These are phyloP conservation scores for Gulo gulo DNA, from an alignment of 2,113 vertebrate genomes.

Conservation along the genomic window DNA sequence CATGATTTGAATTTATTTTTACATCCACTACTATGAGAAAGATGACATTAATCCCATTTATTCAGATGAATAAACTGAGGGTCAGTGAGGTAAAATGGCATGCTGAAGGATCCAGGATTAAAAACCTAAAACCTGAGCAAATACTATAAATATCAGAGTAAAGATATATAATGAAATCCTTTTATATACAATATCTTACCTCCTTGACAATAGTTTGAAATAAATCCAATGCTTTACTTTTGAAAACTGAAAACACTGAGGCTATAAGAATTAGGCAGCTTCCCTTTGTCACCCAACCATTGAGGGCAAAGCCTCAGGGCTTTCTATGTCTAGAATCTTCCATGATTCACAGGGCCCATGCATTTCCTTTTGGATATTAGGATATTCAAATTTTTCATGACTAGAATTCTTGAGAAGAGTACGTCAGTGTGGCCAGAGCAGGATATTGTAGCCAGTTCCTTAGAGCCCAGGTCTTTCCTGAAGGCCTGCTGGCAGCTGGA, in stretches of 20 bases:
- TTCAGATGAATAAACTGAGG: neutral
- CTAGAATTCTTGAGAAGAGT: neutral
- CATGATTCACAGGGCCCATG: fast-evolving
- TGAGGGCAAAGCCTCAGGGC: neutral
- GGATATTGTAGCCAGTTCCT: neutral
- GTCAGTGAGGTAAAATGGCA: neutral
- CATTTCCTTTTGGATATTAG: neutral
- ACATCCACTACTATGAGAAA: neutral
- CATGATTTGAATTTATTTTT: neutral
- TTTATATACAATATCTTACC: neutral
- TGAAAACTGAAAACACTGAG: neutral
- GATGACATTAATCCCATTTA: neutral
- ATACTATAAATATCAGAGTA: too few species aligned
- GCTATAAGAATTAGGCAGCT: neutral
- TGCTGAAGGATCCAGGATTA: neutral
- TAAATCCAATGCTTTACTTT: neutral
- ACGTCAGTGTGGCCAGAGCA: neutral
- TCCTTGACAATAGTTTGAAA: neutral
- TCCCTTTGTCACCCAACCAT: neutral
- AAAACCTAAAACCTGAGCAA: neutral
- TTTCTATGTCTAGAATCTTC: neutral
- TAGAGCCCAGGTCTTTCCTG: neutral
- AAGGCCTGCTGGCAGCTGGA: fast-evolving
- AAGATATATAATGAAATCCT: neutral
- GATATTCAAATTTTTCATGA: neutral